Evolutionary conservation across 1,140 invertebrate genomes (phyloP).

Genomic region (Drosophila bocqueti): DNA sequence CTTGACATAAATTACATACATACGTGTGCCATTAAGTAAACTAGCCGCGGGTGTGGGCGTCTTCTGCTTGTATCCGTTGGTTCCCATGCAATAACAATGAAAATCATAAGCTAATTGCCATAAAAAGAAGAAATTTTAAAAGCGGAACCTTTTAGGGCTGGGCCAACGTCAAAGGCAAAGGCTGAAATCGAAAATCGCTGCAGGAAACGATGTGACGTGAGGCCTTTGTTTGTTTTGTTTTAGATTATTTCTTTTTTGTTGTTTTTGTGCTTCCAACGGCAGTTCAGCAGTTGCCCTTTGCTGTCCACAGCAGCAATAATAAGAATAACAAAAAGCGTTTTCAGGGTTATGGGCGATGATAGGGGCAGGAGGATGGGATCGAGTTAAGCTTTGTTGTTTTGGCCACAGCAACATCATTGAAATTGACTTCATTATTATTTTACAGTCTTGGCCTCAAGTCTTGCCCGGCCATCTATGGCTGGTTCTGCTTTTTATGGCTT

Average conservation of each 20-base stretch:
- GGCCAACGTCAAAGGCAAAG: constrained; percentile 61
- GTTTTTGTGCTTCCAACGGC: not conserved
- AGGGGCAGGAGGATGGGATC: constrained; percentile 9
- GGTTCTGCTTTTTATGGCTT: constrained; percentile 44
- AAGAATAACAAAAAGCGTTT: constrained; percentile 49
- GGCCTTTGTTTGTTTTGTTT: constrained; percentile 63
- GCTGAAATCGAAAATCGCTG: constrained; percentile 66
- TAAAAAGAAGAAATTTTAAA: constrained; percentile 49
- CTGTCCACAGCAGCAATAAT: constrained; percentile 55
- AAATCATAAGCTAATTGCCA: constrained; percentile 66
- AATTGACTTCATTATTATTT: constrained; percentile 82
- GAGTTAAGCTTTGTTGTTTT: constrained; percentile 45
- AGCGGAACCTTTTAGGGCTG: constrained; percentile 27
- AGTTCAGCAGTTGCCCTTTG: constrained; percentile 34
- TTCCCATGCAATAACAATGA: constrained; percentile 44
- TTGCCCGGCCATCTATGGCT: constrained; percentile 19
- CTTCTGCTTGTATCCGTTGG: constrained; percentile 25
- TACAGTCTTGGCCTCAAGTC: constrained; percentile 64
- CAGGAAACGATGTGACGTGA: constrained; percentile 77
- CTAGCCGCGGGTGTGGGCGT: constrained; percentile 46
- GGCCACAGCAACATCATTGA: constrained; percentile 65
- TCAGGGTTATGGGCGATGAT: constrained; percentile 16
- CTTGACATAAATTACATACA: constrained; percentile 43
- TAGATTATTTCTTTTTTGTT: constrained; percentile 9
- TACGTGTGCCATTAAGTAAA: constrained; percentile 47